A percentile compares a stretch with the other conserved stretches of the same genome.
These are phyloP conservation scores for Acleris cristana DNA, from an alignment of 2,888 invertebrate genomes.

Conservation along the genomic window DNA sequence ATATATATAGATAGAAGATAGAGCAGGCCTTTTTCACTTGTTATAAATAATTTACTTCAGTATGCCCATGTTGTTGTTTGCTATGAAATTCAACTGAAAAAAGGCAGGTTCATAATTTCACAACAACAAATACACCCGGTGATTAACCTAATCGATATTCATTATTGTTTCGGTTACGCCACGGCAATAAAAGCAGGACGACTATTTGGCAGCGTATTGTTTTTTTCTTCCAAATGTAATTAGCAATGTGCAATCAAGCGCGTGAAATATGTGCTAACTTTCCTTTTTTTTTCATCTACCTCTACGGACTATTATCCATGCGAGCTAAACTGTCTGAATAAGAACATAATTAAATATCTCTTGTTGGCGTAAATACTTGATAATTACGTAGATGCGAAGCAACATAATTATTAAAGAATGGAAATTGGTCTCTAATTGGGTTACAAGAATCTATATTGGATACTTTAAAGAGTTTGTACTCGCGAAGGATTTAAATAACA, in stretches of 20 bases:
- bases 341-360: conserved; percentile 1
- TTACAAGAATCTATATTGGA: conserved; percentile 11
- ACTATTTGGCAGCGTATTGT: conserved; percentile 25
- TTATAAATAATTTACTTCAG: background rate
- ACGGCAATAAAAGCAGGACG: conserved; percentile 7
- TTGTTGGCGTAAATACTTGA: conserved; percentile 3
- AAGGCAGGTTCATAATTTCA: conserved; percentile 5
- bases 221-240: conserved; percentile 29
- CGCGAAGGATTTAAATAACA: background rate
- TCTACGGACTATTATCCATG: background rate
- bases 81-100: background rate
- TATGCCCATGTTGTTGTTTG: background rate
- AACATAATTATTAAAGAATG: conserved; percentile 29
- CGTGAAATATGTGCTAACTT: conserved; percentile 35
- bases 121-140: conserved; percentile 11
- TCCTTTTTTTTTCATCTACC: conserved; percentile 31
- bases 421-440: conserved; percentile 20
- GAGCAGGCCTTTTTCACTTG: too few species aligned
- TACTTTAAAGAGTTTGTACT: background rate
- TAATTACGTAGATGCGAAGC: conserved; percentile 9
- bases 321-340: background rate
- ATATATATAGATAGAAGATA: too few species aligned
- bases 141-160: conserved; percentile 18
- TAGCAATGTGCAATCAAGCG: conserved; percentile 35
- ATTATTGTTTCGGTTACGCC: conserved; percentile 14